phyloP scores from a whole-genome alignment of 2,113 vertebrate genomes.

The Mus spicilegus region DNA sequence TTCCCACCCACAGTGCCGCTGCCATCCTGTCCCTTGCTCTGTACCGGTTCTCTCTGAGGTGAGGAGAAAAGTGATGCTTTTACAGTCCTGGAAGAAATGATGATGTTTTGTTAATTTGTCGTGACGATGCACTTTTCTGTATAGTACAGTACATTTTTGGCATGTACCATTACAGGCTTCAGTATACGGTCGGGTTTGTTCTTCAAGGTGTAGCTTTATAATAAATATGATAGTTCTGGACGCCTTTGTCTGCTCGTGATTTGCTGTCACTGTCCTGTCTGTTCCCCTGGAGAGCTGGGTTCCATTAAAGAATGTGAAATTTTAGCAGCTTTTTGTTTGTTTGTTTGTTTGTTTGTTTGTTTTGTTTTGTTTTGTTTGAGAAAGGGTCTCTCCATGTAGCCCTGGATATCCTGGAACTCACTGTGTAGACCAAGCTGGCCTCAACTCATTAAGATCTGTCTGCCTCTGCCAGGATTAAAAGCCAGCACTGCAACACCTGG shows the following conservation, averaged over 20 bases:
- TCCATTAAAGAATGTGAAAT: background rate
- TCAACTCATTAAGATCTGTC: background rate
- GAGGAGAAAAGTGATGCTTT: slow-evolving; percentile 86
- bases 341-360: background rate
- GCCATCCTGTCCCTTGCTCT: slow-evolving; percentile 73
- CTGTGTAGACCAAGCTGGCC: background rate
- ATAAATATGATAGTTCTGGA: slow-evolving; percentile 97
- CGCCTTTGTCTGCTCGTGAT: slow-evolving; percentile 72
- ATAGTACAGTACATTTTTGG: slow-evolving; percentile 97
- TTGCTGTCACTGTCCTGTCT: background rate
- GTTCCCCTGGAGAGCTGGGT: background rate
- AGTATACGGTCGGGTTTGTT: slow-evolving; percentile 91
- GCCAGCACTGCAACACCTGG: background rate
- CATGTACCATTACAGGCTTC: slow-evolving; percentile 94
- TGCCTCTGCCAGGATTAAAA: background rate
- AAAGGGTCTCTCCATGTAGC: no score
- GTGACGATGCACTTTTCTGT: slow-evolving; percentile 98
- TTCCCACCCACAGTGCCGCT: background rate
- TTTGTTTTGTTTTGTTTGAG: background rate
- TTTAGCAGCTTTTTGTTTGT: background rate
- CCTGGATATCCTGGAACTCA: background rate
- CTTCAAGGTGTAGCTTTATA: slow-evolving; percentile 94
- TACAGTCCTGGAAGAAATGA: slow-evolving; percentile 86
- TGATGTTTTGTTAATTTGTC: slow-evolving; percentile 92
- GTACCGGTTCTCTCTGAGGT: slow-evolving; percentile 84